A percentile compares a stretch with the other conserved stretches of the same genome.
Evolutionary conservation across 2,797 vertebrate species (phyloP).

Genomic region (Artibeus lituratus): DNA sequence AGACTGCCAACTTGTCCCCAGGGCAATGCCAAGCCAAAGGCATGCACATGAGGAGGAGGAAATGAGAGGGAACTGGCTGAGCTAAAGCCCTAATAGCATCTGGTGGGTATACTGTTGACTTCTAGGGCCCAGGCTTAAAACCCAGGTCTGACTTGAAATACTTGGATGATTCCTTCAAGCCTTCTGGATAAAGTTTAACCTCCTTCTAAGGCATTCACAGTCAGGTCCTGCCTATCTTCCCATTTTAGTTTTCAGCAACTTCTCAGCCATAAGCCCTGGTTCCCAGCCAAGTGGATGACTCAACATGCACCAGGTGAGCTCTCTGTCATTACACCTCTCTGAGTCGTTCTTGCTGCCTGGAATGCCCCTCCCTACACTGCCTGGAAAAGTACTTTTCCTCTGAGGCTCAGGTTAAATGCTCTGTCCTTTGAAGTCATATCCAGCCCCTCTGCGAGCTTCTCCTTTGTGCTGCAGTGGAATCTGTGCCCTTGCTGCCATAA

Average conservation of each 20-base stretch:
- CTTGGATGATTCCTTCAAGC: background rate
- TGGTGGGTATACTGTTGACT: background rate
- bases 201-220: background rate
- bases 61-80: background rate
- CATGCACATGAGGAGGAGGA: accelerated
- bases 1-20: background rate
- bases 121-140: background rate
- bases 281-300: background rate
- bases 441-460: no score
- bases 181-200: background rate
- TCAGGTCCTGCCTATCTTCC: background rate
- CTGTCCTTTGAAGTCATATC: background rate
- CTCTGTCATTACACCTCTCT: background rate
- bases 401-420: background rate
- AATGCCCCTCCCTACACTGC: background rate
- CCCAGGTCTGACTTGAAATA: background rate
- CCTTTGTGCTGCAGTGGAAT: accelerated
- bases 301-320: background rate
- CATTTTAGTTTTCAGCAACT: background rate
- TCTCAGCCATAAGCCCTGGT: background rate
- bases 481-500: background rate
- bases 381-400: background rate
- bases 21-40: background rate
- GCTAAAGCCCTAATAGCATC: background rate
- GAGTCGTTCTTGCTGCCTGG: background rate